These are phyloP conservation scores for Augochlora pura DNA, from an alignment of 1,140 invertebrate genomes.

Conservation along the genomic window DNA sequence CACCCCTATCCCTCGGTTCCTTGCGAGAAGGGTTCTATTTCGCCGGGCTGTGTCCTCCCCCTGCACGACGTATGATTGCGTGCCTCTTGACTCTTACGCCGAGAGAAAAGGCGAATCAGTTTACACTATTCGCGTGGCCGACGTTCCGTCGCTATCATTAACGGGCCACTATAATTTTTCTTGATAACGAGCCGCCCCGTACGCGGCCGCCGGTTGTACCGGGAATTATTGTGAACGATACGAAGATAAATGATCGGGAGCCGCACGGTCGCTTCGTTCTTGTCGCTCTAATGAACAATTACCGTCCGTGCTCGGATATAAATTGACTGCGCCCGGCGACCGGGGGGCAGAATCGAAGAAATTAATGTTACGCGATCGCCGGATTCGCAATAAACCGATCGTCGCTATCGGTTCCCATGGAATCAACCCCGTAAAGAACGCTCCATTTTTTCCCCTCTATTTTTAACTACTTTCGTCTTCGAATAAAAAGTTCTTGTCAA, in stretches of 20 bases:
- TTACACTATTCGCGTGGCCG: slow-evolving; percentile 38
- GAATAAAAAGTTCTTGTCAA: no score
- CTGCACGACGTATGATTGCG: slow-evolving; percentile 33
- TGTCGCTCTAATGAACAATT: slow-evolving; percentile 1
- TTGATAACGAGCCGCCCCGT: slow-evolving; percentile 15
- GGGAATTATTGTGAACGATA: not conserved
- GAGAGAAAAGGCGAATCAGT: slow-evolving; percentile 33
- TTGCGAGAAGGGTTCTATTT: slow-evolving; percentile 28
- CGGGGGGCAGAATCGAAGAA: not conserved
- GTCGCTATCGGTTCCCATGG: no score
- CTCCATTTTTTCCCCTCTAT: no score
- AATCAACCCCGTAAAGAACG: no score
- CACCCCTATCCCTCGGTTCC: slow-evolving; percentile 21
- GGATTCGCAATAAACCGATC: no score
- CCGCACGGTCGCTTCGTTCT: not conserved
- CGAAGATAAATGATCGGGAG: not conserved
- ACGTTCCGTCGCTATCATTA: slow-evolving; percentile 26
- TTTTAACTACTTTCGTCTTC: no score
- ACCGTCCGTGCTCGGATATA: not conserved
- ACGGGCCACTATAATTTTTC: slow-evolving; percentile 16
- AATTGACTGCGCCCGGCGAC: not conserved
- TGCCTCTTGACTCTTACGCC: slow-evolving; percentile 35
- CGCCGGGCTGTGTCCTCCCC: not conserved
- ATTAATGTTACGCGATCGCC: not conserved
- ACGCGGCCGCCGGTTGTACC: no score